Evolutionary conservation across 2,113 vertebrate species (phyloP), one percentile per base, ranked within the genome.

Genomic region (Hydrolagus affinis): DNA sequence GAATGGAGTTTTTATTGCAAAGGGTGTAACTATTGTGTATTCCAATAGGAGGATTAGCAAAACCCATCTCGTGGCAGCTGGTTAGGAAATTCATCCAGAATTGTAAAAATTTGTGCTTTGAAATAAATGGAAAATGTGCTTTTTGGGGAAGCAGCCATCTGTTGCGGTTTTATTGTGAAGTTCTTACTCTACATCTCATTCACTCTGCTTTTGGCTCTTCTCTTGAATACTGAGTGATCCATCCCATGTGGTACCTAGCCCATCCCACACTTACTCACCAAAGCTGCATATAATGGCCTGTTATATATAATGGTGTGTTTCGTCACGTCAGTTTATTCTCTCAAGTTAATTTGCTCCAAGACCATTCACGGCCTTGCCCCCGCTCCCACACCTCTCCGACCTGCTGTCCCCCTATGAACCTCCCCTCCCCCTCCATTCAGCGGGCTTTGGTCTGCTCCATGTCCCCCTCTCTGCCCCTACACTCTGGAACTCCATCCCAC

Each of bases 31-130:
- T 25, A 25, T 72, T 72, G 8, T 77, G 56, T 23, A 77, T 23
- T 75, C 44, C 73, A 17, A 56, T 44, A 56, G 17, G 19, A 75
- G 74, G 44, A 77, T 77, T 77, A 59, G 44, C 17, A 59, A 57
- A 59, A 23, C 10, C 32, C 56, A 59, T 11, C 9, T 44, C 3
- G 56, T 77, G 74, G 44, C 44, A 57, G 32, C 32, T 76, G 74
- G 44, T 76, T 76, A 76, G 17, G 11, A 11, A 76, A 56, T 57
- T 77, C 57, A 77, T 59, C 44, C n/a, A n/a, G 15, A 23, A n/a
- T 77, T 57, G 75, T 60, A n/a, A 77, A n/a, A 77, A 77, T 77
- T 59, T 59, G 59, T 77, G 44, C 56, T 77, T 77, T n/a, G 11
- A n/a, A 56, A 57, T 12, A n/a, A 59, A 59, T n/a, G 21, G n/a